Evolutionary conservation across 2,888 invertebrate species (phyloP).

Genomic region (Noctua pronuba): DNA sequence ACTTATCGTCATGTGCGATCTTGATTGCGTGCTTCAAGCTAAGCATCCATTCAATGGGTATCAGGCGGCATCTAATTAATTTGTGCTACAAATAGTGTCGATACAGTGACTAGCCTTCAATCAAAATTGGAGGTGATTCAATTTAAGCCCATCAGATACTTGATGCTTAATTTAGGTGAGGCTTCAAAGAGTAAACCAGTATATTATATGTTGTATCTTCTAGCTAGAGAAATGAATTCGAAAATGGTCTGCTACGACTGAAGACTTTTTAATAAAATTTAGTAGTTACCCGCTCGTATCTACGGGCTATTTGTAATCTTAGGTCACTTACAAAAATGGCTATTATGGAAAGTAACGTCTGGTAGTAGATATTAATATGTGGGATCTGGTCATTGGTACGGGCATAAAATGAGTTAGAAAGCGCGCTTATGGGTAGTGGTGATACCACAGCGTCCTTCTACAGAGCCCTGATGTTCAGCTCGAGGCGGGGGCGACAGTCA

Average conservation of each 20-base stretch:
- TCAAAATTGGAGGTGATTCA: constrained; percentile 80
- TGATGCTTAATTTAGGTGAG: constrained; percentile 71
- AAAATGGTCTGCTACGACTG: neutral
- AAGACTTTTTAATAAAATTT: neutral
- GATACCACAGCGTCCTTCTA: no score
- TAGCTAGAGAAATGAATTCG: neutral
- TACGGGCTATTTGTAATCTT: neutral
- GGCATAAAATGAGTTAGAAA: no score
- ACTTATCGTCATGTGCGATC: constrained; percentile 60
- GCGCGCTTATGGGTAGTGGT: no score
- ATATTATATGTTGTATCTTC: neutral
- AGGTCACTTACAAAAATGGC: neutral
- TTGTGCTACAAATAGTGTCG: constrained; percentile 76
- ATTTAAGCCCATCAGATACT: constrained; percentile 80
- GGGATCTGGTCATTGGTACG: no score
- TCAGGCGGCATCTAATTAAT: constrained; percentile 78
- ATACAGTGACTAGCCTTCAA: constrained; percentile 79
- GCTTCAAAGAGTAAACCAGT: constrained; percentile 63
- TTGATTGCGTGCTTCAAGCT: constrained; percentile 56
- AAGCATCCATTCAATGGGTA: constrained; percentile 60
- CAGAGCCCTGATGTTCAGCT: no score
- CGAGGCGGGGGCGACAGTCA: no score
- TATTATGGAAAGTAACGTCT: neutral
- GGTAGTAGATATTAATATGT: neutral
- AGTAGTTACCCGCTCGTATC: neutral